These are phyloP conservation scores for Hyperopisus bebe DNA, from an alignment of 2,113 vertebrate species.

Conservation along the genomic window DNA sequence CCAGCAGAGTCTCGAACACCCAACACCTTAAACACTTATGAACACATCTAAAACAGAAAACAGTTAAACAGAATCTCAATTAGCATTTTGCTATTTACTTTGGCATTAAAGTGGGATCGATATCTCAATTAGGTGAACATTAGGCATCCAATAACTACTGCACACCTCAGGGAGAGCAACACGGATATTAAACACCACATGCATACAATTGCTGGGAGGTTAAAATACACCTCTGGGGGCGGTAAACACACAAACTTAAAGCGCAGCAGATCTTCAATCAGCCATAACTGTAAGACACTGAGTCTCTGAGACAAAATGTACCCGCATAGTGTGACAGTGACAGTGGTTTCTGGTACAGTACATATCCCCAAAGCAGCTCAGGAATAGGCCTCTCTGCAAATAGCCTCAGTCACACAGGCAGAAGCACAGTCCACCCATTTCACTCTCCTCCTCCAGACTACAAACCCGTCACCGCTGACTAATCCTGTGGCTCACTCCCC, in stretches of 20 bases:
- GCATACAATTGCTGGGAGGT: neutral
- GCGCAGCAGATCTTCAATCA: neutral
- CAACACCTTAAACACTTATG: neutral
- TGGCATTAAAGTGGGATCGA: neutral
- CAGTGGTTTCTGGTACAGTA: constrained; percentile 1
- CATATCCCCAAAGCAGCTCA: neutral
- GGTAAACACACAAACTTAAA: constrained; percentile 5
- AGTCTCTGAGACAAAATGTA: constrained; percentile 1
- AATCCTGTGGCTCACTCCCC: neutral
- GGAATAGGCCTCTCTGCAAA: neutral
- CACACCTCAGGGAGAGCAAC: neutral
- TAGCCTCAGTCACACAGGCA: neutral
- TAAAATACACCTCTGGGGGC: neutral
- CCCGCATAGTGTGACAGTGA: neutral
- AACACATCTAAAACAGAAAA: neutral
- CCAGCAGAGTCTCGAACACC: neutral
- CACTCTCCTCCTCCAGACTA: neutral
- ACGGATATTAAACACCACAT: neutral
- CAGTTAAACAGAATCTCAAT: neutral
- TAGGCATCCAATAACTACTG: neutral
- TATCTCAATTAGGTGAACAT: neutral
- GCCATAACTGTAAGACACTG: neutral
- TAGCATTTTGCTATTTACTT: neutral
- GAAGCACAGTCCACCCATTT: neutral
- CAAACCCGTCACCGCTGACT: neutral